These are phyloP conservation scores for Cantharis nigra DNA, from an alignment of 2,888 invertebrate species.

Conservation along the genomic window DNA sequence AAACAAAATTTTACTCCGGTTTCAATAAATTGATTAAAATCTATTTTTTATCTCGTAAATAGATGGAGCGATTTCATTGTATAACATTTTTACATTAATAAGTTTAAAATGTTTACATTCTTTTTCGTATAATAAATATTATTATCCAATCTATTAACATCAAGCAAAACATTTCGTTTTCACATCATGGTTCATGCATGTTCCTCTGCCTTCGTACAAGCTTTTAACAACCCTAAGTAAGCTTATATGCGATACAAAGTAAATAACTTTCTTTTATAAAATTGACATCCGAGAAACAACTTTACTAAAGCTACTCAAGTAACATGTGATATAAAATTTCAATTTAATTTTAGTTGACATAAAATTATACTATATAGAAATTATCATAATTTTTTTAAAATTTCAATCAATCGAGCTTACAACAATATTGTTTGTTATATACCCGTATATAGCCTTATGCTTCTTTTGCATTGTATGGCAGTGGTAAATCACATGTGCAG, in stretches of 20 bases:
- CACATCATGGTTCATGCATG: background rate
- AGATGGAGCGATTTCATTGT: background rate
- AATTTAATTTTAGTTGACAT: background rate
- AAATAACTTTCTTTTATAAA: constrained; percentile 12
- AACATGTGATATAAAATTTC: background rate
- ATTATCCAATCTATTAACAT: background rate
- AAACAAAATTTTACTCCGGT: background rate
- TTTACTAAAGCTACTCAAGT: constrained; percentile 3
- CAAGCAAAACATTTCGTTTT: background rate
- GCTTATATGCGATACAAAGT: constrained; percentile 1
- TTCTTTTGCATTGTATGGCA: background rate
- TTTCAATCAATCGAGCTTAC: background rate
- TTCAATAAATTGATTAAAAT: background rate
- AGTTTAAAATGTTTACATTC: background rate
- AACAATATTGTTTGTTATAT: background rate
- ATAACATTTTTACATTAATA: background rate
- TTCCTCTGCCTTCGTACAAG: background rate
- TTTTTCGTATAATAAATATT: background rate
- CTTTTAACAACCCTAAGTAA: constrained; percentile 7
- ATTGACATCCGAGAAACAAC: constrained; percentile 8
- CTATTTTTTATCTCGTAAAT: background rate
- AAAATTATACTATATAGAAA: background rate
- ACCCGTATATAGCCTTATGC: background rate
- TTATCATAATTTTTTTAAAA: background rate
- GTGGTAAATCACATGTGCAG: background rate